Percentiles rank a stretch among this genome's conserved stretches.
Evolutionary conservation across 1,140 invertebrate species (phyloP).

Genomic region (Bombus turneri): DNA sequence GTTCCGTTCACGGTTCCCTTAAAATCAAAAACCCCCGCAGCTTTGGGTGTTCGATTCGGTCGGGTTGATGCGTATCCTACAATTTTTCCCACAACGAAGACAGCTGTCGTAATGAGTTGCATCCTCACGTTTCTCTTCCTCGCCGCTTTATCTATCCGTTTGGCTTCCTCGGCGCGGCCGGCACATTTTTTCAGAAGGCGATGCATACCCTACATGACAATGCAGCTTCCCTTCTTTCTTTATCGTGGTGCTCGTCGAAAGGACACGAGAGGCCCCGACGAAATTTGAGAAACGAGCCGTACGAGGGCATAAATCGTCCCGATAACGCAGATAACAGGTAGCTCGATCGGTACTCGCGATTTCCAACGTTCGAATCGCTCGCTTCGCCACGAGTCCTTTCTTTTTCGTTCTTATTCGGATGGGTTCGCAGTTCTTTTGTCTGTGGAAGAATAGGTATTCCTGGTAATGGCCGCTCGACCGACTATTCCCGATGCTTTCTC

Average conservation of each 20-base stretch:
- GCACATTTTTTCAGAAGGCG: conserved; percentile 67
- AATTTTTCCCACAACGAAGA: conserved; percentile 79
- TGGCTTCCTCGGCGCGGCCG: conserved; percentile 47
- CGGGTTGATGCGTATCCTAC: conserved; percentile 63
- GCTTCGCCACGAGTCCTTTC: not conserved
- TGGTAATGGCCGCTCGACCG: not conserved
- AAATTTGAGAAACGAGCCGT: conserved; percentile 75
- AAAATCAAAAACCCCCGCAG: conserved; percentile 31
- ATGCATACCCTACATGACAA: conserved; percentile 75
- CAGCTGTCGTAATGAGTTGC: conserved; percentile 82
- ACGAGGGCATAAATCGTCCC: conserved; percentile 58
- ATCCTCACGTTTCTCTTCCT: conserved; percentile 76
- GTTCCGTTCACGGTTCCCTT: not conserved
- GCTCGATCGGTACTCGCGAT: conserved; percentile 52
- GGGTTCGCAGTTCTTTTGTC: conserved; percentile 13
- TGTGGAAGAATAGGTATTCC: conserved; percentile 5
- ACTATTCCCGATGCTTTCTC: not conserved
- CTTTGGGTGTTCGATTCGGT: conserved; percentile 31
- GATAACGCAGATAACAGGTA: conserved; percentile 58
- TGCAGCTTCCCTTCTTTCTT: conserved; percentile 73
- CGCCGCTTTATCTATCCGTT: conserved; percentile 33
- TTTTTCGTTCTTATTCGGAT: conserved; percentile 16
- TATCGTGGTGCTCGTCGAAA: conserved; percentile 59
- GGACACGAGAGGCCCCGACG: conserved; percentile 52
- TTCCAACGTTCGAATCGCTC: conserved; percentile 3